Evolutionary conservation across 2,888 invertebrate species (phyloP).

Genomic region (Frankliniella intonsa): DNA sequence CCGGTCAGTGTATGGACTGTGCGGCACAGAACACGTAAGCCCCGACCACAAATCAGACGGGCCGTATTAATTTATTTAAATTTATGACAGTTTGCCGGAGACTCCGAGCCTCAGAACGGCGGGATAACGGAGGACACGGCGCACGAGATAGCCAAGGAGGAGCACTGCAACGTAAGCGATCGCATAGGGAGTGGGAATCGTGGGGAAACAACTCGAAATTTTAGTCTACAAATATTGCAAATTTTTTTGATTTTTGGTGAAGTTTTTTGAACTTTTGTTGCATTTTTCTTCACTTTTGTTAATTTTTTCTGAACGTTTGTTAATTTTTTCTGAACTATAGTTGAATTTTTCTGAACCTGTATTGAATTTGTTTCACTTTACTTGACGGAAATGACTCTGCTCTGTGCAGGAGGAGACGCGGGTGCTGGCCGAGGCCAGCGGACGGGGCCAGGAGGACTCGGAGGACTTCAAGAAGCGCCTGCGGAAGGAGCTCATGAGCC

Average conservation of each 20-base stretch:
- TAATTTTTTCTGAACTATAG: too few species aligned
- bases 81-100: neutral
- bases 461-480: conserved; percentile 77
- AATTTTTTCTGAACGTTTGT: too few species aligned
- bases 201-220: too few species aligned
- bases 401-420: conserved; percentile 3
- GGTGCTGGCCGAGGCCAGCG: neutral
- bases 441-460: conserved; percentile 57
- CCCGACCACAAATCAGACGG: neutral
- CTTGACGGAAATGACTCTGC: neutral
- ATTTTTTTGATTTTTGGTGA: too few species aligned
- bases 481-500: conserved; percentile 75
- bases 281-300: too few species aligned
- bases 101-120: conserved; percentile 48
- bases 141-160: conserved; percentile 44
- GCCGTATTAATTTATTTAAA: too few species aligned
- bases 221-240: too few species aligned
- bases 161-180: conserved; percentile 45
- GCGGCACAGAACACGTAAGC: neutral
- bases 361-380: too few species aligned
- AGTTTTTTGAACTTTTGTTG: too few species aligned
- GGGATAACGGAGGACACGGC: conserved; percentile 47
- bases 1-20: conserved; percentile 49
- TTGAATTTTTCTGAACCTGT: too few species aligned
- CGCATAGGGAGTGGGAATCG: neutral